These are phyloP conservation scores for Dynastes tityus DNA, from an alignment of 2,888 invertebrate genomes.

Conservation along the genomic window DNA sequence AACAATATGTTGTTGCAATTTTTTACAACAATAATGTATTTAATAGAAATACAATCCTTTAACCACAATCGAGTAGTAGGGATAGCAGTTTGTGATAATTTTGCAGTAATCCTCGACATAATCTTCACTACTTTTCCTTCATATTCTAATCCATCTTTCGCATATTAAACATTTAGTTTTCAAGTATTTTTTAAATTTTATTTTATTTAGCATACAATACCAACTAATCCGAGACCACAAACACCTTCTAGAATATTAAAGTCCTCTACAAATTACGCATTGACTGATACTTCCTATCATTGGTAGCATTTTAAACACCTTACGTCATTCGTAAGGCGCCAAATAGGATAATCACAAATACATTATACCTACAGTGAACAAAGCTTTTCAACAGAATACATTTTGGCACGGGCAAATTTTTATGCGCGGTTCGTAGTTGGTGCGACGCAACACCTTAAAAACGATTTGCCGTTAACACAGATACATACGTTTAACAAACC, in stretches of 20 bases:
- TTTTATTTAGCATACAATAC: background rate
- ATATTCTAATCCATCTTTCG: too few relatives aligned
- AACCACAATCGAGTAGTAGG: too few relatives aligned
- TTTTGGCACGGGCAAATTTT: constrained; percentile 34
- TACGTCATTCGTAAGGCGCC: constrained; percentile 22
- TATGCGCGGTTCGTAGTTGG: constrained; percentile 13
- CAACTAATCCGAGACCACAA: background rate
- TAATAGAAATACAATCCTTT: too few relatives aligned
- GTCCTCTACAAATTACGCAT: background rate
- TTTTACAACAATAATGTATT: too few relatives aligned
- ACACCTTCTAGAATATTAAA: background rate
- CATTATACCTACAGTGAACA: background rate
- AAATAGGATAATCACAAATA: background rate
- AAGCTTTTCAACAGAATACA: background rate
- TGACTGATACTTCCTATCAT: constrained; percentile 7
- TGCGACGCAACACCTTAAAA: constrained; percentile 32
- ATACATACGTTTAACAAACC: constrained; percentile 29
- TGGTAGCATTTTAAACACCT: background rate
- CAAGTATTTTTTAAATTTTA: background rate
- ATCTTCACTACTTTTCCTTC: too few relatives aligned
- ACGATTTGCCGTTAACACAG: constrained; percentile 27
- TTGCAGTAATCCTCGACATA: too few relatives aligned
- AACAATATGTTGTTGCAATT: too few relatives aligned
- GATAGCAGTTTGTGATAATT: too few relatives aligned
- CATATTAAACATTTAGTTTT: background rate